Percentiles rank a stretch among this genome's conserved stretches.
These are phyloP conservation scores for Rhyacophila brunnea DNA, from an alignment of 1,140 invertebrate genomes.

Conservation along the genomic window DNA sequence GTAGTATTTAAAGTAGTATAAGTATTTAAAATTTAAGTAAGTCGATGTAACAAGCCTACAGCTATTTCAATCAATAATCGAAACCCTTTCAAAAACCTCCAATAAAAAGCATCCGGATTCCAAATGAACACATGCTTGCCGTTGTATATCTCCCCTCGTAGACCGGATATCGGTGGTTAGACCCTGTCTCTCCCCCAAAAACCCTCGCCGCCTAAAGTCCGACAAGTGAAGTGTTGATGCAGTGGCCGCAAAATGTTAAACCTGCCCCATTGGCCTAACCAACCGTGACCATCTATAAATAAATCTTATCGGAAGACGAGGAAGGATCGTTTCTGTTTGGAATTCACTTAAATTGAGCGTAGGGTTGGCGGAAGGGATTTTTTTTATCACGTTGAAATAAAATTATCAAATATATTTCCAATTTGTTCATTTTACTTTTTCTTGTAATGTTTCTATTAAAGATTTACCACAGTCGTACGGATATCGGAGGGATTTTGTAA, in stretches of 20 bases:
- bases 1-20: too few species aligned
- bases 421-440: too few species aligned
- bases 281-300: constrained; percentile 24
- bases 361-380: constrained; percentile 7
- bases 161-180: not conserved
- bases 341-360: not conserved
- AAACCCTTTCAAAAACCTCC: too few species aligned
- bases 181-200: not conserved
- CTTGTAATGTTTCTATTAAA: too few species aligned
- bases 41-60: too few species aligned
- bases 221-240: constrained; percentile 23
- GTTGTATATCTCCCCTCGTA: not conserved
- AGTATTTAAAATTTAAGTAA: too few species aligned
- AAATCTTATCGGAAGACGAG: constrained; percentile 24
- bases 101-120: not conserved
- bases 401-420: too few species aligned
- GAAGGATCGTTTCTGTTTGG: not conserved
- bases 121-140: not conserved
- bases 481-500: too few species aligned
- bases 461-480: too few species aligned
- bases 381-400: not conserved
- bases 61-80: too few species aligned
- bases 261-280: constrained; percentile 9
- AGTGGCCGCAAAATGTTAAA: constrained; percentile 20
- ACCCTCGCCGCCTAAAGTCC: constrained; percentile 10